These are phyloP conservation scores for Synanthedon andrenaeformis DNA, from an alignment of 2,888 invertebrate genomes.

Conservation along the genomic window DNA sequence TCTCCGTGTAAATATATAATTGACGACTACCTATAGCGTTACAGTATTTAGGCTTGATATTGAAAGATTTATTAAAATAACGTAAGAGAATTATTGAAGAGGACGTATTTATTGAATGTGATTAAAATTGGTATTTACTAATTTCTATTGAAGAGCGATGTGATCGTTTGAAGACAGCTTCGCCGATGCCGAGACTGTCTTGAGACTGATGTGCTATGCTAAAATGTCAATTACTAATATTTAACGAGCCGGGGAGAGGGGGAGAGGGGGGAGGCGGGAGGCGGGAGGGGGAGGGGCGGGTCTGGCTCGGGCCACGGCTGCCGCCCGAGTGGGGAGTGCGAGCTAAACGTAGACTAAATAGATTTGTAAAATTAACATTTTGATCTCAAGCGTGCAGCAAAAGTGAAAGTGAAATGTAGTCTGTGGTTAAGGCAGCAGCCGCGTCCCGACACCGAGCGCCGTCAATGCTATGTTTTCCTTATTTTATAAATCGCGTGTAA, in stretches of 20 bases:
- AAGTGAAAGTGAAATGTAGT: conserved; percentile 56
- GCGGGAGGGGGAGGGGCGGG: conserved; percentile 12
- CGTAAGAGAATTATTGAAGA: conserved; percentile 44
- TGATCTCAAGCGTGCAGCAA: conserved; percentile 71
- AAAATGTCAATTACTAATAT: conserved; percentile 30
- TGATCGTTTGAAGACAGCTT: not conserved
- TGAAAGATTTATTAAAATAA: conserved; percentile 36
- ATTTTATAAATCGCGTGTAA: conserved; percentile 43
- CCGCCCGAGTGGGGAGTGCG: conserved; percentile 58
- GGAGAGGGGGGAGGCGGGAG: conserved; percentile 6
- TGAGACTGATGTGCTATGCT: conserved; percentile 2
- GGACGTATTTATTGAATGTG: conserved; percentile 35
- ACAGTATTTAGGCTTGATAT: conserved; percentile 50
- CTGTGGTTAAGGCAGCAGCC: conserved; percentile 45
- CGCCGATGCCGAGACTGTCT: too few species aligned
- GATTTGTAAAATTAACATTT: conserved; percentile 64
- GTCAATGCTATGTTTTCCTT: conserved; percentile 30
- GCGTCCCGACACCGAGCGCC: conserved; percentile 28
- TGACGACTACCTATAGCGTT: conserved; percentile 32
- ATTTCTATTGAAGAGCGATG: conserved; percentile 17
- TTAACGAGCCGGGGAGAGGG: conserved; percentile 15
- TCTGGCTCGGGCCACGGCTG: conserved; percentile 33
- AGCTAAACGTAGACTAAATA: conserved; percentile 57
- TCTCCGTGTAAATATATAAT: conserved; percentile 56
- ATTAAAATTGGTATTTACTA: conserved; percentile 34